Conservation (phyloP, 2,888 invertebrate genomes). For the Drosophila austrosaltans region DNA sequence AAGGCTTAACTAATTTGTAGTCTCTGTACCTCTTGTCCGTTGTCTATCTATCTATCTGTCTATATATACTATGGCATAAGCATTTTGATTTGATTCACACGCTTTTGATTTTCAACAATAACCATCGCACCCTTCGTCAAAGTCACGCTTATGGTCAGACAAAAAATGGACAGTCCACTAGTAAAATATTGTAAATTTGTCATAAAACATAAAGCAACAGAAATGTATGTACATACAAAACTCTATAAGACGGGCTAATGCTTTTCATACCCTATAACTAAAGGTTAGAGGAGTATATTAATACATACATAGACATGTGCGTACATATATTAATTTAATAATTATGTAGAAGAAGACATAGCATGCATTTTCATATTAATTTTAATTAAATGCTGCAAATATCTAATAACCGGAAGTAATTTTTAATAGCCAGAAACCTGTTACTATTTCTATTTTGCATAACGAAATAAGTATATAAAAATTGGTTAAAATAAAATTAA, state of each 20-base stretch:
- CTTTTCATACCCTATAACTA: not conserved
- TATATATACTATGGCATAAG: conserved; percentile 6
- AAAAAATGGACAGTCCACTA: conserved; percentile 20
- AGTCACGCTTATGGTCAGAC: conserved; percentile 35
- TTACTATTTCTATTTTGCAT: too few relatives aligned
- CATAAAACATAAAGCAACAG: conserved; percentile 42
- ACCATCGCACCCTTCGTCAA: conserved; percentile 61
- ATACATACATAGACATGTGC: too few relatives aligned
- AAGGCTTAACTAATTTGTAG: conserved; percentile 72
- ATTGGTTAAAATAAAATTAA: too few relatives aligned
- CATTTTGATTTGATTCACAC: conserved; percentile 62
- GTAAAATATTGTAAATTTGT: conserved; percentile 50
- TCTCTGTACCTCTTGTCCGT: not conserved
- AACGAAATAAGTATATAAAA: too few relatives aligned
- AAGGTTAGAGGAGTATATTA: too few relatives aligned
- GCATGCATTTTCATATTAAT: too few relatives aligned
- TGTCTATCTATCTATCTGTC: not conserved
- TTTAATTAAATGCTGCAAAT: too few relatives aligned
- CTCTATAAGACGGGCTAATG: conserved; percentile 25
- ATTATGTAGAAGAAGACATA: too few relatives aligned
- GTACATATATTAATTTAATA: too few relatives aligned
- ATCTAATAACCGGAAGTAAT: too few relatives aligned
- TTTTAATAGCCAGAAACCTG: too few relatives aligned
- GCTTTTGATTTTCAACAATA: conserved; percentile 69
- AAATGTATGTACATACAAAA: conserved; percentile 22